Base-by-base conservation (phyloP, 2,888 invertebrate genomes). In the Pseudococcus longispinus region DNA sequence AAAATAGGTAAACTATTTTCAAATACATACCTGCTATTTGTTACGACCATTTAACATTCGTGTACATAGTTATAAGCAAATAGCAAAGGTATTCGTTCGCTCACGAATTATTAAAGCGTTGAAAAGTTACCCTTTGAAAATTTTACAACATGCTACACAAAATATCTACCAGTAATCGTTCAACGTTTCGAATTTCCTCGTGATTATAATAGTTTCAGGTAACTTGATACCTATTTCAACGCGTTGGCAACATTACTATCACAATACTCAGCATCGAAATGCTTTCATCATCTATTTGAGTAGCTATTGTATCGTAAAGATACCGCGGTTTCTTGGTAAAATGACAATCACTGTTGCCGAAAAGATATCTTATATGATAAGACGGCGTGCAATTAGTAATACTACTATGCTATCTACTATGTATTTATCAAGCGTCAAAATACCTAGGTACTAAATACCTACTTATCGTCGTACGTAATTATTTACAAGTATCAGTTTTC, bases 11-110 rank as follows among this genome's bases (percentile, higher is more conserved):
- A 29, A 26, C 70, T 70, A 29, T 74, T 74, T 74, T 74, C 74
- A 74, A 9, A 70, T 80, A 80, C 42, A 37, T 74, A 74, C 74
- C 74, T 74, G 74, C 74, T 74, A 74, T 70, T 70, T 29, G 29
- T 70, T 29, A 70, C 18, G 70, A 26, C 29, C 70, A 70, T 70
- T 70, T 18, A 70, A 29, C 29, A 29, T 70, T 70, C 70, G 70
- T 37, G 5, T 32, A 32, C 5, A 70, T 18, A 70, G 70, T 70
- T 70, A 70, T 70, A 70, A 70, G 70, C 70, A 70, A 70, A 70
- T 29, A 70, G 70, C 29, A 70, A 60, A 60, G 60, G 60, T 60
- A 60, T 51, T n/a, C 13, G 11, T 60, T 60, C 20, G 23, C 23
- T 23, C 60, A 5, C 51, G 8, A 60, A 60, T 60, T 23, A 60